A percentile compares a stretch with the other conserved stretches of the same genome.
Conservation (phyloP, 2,113 vertebrate species). For the Mixornis gularis region DNA sequence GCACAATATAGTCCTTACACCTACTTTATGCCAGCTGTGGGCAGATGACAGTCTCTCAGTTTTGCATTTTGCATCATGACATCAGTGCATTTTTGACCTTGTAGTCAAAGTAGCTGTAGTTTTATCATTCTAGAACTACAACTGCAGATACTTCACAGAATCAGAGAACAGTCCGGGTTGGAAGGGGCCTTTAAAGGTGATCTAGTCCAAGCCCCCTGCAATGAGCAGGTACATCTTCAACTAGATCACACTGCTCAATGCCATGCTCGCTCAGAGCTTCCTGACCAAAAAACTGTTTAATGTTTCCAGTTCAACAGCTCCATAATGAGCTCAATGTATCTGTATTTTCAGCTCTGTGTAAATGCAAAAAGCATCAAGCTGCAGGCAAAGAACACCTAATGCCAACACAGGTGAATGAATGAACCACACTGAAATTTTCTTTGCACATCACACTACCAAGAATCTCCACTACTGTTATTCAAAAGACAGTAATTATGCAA, state of each 20-base stretch:
- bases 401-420: rapidly evolving
- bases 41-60: neutral
- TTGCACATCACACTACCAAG: neutral
- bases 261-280: neutral
- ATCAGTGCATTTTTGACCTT: neutral
- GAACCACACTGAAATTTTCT: neutral
- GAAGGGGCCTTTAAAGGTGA: neutral
- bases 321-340: neutral
- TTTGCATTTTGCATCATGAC: rapidly evolving
- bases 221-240: neutral
- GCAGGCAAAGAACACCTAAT: neutral
- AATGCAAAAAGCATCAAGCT: neutral
- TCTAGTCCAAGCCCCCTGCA: neutral
- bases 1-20: neutral
- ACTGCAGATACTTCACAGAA: neutral
- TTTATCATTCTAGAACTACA: neutral
- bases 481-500: neutral
- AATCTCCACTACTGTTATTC: neutral
- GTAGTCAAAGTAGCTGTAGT: neutral
- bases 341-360: neutral
- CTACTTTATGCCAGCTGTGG: neutral
- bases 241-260: neutral
- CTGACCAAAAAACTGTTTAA: neutral
- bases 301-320: neutral
- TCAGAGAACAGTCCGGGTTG: neutral